Percentiles rank a stretch among this genome's conserved stretches.
These are phyloP conservation scores for Stenchaetothrips biformis DNA, from an alignment of 2,888 invertebrate genomes.

Conservation along the genomic window DNA sequence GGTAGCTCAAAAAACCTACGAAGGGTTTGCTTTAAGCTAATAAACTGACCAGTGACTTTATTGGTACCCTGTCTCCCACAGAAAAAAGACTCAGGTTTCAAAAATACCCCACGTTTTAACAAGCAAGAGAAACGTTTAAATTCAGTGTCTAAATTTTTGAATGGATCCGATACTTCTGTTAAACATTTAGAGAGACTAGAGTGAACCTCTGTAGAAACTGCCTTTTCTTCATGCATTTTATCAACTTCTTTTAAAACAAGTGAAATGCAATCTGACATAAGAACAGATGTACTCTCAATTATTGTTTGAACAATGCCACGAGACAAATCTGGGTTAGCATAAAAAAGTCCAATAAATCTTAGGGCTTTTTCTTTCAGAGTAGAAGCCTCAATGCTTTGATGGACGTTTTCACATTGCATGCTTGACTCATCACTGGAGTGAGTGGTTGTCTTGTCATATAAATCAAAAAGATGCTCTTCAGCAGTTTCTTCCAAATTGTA, in stretches of 20 bases:
- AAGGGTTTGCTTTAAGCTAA: not conserved
- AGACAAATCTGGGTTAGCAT: no score
- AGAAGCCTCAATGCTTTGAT: no score
- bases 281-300: not conserved
- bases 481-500: no score
- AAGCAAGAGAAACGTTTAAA: not conserved
- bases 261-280: not conserved
- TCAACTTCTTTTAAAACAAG: not conserved
- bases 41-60: not conserved
- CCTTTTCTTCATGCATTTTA: not conserved
- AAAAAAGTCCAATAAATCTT: no score
- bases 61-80: not conserved
- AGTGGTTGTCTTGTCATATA: no score
- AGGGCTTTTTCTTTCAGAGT: no score
- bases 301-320: not conserved
- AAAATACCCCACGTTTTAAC: not conserved
- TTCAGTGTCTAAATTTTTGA: not conserved
- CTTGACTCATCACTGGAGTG: no score
- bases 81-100: not conserved
- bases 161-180: not conserved
- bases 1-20: not conserved
- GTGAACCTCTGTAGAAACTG: not conserved
- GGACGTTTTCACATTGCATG: no score
- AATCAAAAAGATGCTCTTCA: no score
- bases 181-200: not conserved